These are phyloP conservation scores for Corynorhinus townsendii DNA, from an alignment of 2,113 vertebrate genomes.

Conservation along the genomic window DNA sequence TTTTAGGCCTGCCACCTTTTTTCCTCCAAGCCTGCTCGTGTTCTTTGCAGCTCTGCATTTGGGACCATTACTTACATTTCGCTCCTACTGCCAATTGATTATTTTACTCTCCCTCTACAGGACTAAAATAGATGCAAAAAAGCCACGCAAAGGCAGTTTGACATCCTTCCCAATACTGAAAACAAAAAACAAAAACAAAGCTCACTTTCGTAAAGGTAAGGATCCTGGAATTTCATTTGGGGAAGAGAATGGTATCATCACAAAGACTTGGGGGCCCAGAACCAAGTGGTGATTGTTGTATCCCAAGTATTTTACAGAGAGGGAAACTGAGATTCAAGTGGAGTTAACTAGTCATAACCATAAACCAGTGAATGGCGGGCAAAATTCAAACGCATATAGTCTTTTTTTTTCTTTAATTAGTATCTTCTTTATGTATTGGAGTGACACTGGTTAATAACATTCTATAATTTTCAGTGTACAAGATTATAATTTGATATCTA, in stretches of 20 bases:
- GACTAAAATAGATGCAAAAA: slow-evolving; percentile 68
- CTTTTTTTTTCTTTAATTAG: too few relatives aligned
- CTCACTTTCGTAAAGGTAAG: slow-evolving; percentile 54
- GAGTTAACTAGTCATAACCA: neutral
- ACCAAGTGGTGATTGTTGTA: too few relatives aligned
- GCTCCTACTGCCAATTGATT: neutral
- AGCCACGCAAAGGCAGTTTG: slow-evolving; percentile 28
- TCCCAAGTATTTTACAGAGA: neutral
- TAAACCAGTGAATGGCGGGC: neutral
- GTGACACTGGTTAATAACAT: too few relatives aligned
- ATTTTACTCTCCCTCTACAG: slow-evolving; percentile 35
- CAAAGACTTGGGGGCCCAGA: neutral
- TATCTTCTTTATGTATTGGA: too few relatives aligned
- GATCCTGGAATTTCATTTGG: neutral
- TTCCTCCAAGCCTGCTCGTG: neutral
- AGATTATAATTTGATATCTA: neutral
- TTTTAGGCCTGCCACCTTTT: neutral
- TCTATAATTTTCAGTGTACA: neutral
- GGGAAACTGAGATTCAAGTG: neutral
- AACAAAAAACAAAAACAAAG: slow-evolving; percentile 41
- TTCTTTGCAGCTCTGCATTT: neutral
- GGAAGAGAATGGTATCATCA: neutral
- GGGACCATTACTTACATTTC: neutral
- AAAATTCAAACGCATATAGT: neutral
- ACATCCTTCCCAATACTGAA: slow-evolving; percentile 39